phyloP scores from a whole-genome alignment of 1,140 invertebrate genomes.

The Pteromalus puparum region DNA sequence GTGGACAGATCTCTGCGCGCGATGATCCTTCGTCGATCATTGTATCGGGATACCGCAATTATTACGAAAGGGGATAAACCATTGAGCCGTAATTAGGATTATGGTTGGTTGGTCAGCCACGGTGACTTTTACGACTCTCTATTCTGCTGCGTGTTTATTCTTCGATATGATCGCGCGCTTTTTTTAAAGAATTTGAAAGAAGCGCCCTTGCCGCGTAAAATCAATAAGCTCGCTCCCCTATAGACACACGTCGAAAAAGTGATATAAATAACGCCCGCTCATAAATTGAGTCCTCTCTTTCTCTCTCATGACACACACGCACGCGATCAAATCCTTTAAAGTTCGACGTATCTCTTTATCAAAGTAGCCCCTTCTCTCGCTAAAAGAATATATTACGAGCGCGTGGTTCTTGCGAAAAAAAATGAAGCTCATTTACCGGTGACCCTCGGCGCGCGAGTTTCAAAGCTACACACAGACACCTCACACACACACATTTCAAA shows the following conservation, averaged over 20 bases:
- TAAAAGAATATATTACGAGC: neutral
- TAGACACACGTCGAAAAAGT: neutral
- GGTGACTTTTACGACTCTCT: neutral
- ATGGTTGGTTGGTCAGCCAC: neutral
- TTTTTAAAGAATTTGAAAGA: neutral
- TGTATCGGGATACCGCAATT: constrained; percentile 1
- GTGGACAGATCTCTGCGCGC: neutral
- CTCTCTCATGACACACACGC: constrained; percentile 10
- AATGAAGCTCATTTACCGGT: constrained; percentile 67
- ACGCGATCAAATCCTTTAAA: constrained; percentile 36
- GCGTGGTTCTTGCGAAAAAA: constrained; percentile 53
- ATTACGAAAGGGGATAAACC: neutral
- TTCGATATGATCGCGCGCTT: neutral
- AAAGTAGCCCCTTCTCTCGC: neutral
- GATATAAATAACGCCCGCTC: neutral
- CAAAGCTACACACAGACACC: constrained; percentile 21
- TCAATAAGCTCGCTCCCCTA: too few species aligned
- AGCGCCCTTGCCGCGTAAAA: neutral
- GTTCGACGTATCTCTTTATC: neutral
- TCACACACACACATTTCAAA: constrained; percentile 71
- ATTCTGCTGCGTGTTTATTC: neutral
- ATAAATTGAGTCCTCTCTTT: constrained; percentile 50
- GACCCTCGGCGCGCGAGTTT: constrained; percentile 58
- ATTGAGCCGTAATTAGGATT: constrained; percentile 36
- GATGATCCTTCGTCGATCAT: neutral